Percentiles rank a stretch among this genome's conserved stretches.
phyloP scores from a whole-genome alignment of 2,113 vertebrate species.

The Nyctereutes procyonoides region DNA sequence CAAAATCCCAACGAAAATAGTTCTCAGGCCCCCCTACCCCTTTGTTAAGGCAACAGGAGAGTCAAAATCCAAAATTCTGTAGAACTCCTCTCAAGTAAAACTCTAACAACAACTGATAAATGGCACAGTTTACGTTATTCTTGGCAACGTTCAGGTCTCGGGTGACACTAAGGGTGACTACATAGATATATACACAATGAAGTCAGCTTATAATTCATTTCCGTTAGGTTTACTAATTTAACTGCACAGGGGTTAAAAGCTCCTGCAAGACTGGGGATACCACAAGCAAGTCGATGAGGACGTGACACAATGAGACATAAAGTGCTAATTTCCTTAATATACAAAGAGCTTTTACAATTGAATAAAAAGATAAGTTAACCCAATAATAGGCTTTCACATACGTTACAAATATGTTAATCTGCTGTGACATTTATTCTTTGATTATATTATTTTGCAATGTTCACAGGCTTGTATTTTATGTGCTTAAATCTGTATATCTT shows the following conservation, averaged over 20 bases:
- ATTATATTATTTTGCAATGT: background rate
- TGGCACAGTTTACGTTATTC: background rate
- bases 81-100: background rate
- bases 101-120: background rate
- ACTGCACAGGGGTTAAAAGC: background rate
- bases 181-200: slow-evolving; percentile 31
- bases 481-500: background rate
- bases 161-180: slow-evolving; percentile 66
- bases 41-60: background rate
- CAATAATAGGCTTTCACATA: background rate
- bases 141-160: slow-evolving; percentile 46
- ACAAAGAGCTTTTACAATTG: slow-evolving; percentile 51
- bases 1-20: slow-evolving; percentile 70
- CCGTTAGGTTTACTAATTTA: background rate
- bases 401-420: background rate
- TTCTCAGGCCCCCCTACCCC: background rate
- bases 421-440: background rate
- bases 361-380: slow-evolving; percentile 10
- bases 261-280: background rate
- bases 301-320: background rate
- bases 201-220: slow-evolving; percentile 71
- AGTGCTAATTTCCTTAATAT: slow-evolving; percentile 28
- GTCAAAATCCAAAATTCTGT: background rate
- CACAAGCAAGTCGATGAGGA: background rate
- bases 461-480: background rate